A percentile compares a stretch with the other conserved stretches of the same genome.
Evolutionary conservation across 2,797 vertebrate species (phyloP).

Genomic region (Lophius americanus): DNA sequence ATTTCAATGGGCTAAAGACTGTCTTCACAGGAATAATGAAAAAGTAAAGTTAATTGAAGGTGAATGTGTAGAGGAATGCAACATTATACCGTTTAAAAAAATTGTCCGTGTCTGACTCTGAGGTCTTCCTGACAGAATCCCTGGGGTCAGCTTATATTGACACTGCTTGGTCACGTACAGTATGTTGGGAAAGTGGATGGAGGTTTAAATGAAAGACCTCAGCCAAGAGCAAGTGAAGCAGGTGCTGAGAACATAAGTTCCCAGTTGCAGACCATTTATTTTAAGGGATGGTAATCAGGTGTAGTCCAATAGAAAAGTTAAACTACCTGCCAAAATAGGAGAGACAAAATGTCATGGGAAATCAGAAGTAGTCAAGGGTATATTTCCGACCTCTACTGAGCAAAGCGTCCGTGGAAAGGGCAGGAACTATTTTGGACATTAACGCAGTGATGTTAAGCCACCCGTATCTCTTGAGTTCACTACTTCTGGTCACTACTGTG

Average conservation of each 20-base stretch:
- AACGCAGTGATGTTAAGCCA: neutral
- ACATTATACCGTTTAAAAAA: neutral
- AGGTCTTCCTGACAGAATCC: conserved; percentile 31
- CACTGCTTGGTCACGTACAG: conserved; percentile 37
- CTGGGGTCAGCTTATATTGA: conserved; percentile 36
- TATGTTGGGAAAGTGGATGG: conserved; percentile 34
- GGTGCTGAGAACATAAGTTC: neutral
- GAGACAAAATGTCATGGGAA: conserved; percentile 21
- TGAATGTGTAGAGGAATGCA: neutral
- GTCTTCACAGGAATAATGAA: neutral
- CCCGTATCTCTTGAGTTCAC: too few relatives aligned
- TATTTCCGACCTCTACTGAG: conserved; percentile 37
- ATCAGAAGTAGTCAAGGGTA: conserved; percentile 20
- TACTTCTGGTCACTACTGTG: too few relatives aligned
- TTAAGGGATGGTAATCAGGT: conserved; percentile 29
- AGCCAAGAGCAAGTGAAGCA: neutral
- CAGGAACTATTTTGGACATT: conserved; percentile 13
- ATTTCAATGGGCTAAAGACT: neutral
- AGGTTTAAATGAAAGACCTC: conserved; percentile 3
- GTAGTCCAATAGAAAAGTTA: conserved; percentile 28
- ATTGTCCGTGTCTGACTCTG: neutral
- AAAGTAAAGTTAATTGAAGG: neutral
- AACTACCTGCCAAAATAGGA: conserved; percentile 18
- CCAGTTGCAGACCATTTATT: neutral
- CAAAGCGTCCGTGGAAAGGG: conserved; percentile 21